Base-by-base conservation (phyloP, 2,113 vertebrate species). In the Arvicanthis niloticus region DNA sequence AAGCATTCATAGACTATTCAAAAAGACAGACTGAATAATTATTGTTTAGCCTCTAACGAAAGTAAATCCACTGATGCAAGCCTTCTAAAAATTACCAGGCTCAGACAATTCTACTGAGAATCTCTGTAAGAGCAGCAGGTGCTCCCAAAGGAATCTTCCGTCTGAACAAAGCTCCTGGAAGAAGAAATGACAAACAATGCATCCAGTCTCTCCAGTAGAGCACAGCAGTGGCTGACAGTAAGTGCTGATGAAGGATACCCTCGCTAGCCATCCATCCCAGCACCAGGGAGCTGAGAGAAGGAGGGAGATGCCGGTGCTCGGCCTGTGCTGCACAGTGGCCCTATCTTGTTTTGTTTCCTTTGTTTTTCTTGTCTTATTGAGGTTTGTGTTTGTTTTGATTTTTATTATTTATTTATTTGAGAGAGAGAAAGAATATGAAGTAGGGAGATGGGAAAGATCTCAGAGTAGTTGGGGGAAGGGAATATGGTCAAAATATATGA, bases 31-130 rank as follows among this genome's bases (percentile, higher is more conserved):
- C 40, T 10, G 72, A 22, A 45, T 51, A 2, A 31, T 29, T 16
- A 26, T 29, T 31, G 42, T 62, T 62, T 45, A 45, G 29, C 40
- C 82, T 45, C 13, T 67, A 88, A 80, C 29, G 15, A 60, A 93
- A 93, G 2, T 88, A 9, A 73, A 81, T 93, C 81, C 73, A 91
- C 22, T 81, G 11, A 88, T 67, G 45, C 91, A 93, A 91, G 29
- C 19, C 45, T 58, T 67, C n/a, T 90, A 89, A 70, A 77, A 77
- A 40, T 51, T 4, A 37, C 29, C 34, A 89, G 72, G 19, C 51
- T 85, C 10, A 72, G 53, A 56, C 4, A 17, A 45, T 48, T 91
- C 68, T 53, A 76, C 29, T 89, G 40, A 70, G 56, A 60, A 78
- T 45, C 51, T n/a, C 11, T 15, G 53, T 37, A 40, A 82, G 51